Evolutionary conservation across 1,140 invertebrate genomes (phyloP), one percentile per base, ranked within the genome.

Genomic region (Palaemon carinicauda): DNA sequence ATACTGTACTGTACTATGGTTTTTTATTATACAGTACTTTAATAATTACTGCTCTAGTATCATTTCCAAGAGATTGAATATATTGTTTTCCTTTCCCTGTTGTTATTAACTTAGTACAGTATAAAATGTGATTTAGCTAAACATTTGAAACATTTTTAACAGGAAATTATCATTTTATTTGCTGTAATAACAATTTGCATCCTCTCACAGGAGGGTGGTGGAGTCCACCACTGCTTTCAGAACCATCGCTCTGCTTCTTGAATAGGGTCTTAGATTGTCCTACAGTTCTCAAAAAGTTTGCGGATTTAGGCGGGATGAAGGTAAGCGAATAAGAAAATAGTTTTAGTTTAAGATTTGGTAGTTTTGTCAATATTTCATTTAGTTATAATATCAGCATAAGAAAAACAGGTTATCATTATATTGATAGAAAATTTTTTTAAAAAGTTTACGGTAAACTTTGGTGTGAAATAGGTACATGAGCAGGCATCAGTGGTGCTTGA

Each of bases 191-290:
- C 21, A 19, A 31, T 3, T 56, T 52, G 19, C 31, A 17, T 85
- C 87, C 24, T 74, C 91, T 50, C 91, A 90, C 73, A 87, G 85
- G 69, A 83, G 80, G 75, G 15, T 87, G 69, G 73, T 83, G 74
- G 77, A 79, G 85, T 74, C 83, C 75, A 3, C 84, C 80, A 17
- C 71, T 60, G n/a, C 91, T 96, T 9, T 96, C 95, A 19, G 95
- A 96, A 90, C 95, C 95, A 14, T 92, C 96, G 84, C 91, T 96
- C 0, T 95, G 94, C 93, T 95, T 96, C 82, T 93, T 96, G 21
- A 91, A 95, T 1, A 93, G 94, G 90, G 94, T 96, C 3, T 91
- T 97, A 0, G 94, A 95, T 87, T 94, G 93, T 60, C 93, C 94
- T 85, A 92, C 93, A n/a, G 93, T 94, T 9, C 91, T 96, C 0